Base-by-base conservation (phyloP, 2,113 vertebrate species). In the Poicephalus meyeri region DNA sequence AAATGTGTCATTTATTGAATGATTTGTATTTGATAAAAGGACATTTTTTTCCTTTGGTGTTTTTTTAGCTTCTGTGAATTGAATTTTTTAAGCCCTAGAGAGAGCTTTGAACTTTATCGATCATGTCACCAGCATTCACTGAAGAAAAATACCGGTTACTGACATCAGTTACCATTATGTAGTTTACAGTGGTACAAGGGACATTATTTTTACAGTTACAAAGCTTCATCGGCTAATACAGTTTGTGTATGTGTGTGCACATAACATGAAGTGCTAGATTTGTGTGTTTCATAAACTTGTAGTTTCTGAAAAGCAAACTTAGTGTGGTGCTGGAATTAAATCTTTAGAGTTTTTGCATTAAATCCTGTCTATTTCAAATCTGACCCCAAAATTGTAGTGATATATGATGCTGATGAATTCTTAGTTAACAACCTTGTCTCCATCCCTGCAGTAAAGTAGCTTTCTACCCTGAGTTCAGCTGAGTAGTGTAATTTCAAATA, bases 51-150 rank as follows among this genome's bases (percentile, higher is more conserved):
- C 33, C 44, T 42, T 46, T 83, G 19, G 18, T 96, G 60, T 95
- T 81, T 95, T 72, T 72, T 73, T 76, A 49, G 10, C 28, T 87
- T 88, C 58, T 82, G 14, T 74, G 88, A 72, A 21, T 96, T 92
- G 86, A 72, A 21, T 96, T 93, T 86, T 70, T 71, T 88, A 93
- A 93, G 53, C 44, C 10, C 50, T 52, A 74, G 81, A 55, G 16
- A 50, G 76, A 84, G 60, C 44, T 89, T 93, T 70, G 79, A 91
- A 89, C 56, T 17, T 87, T 89, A 85, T 78, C 80, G 82, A 85
- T 95, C 64, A 9, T 56, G 63, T 95, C 46, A 42, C 41, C 52
- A 91, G 46, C 41, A 60, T 84, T 84, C 76, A 70, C 35, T 53
- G 61, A 88, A 86, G 49, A 84, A 92, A 89, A 92, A 72, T 60